Evolutionary conservation across 2,113 vertebrate species (phyloP), one percentile per base, ranked within the genome.

Genomic region (Burhinus oedicnemus): DNA sequence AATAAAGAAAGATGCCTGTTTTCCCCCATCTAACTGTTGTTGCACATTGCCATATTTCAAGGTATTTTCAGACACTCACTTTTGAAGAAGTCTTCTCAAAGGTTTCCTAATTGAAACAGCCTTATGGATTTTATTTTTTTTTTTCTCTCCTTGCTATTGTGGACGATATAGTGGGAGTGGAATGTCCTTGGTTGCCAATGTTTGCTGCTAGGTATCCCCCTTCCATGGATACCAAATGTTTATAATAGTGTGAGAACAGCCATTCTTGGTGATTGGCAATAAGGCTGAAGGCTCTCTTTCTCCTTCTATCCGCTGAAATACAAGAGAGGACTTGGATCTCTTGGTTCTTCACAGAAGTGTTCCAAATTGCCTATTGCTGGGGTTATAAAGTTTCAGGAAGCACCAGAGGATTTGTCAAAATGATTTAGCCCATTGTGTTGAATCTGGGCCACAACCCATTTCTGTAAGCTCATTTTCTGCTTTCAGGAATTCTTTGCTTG

Each of bases 211-310:
- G 95, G 91, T 96, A 83, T 96, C 87, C 94, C 87, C 94, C 95
- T 94, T 96, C 96, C 94, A 92, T 97, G 95, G 97, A 97, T 96
- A 97, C 97, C 87, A 85, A 90, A 80, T 94, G 95, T 96, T 97
- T 96, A 42, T 89, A 93, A 83, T 51, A 85, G 93, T 91, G 94
- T 94, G 91, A 90, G 96, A 96, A 93, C 62, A 80, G 95, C 78
- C 94, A 70, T 94, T 96, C 87, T 83, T 74, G 51, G 76, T 88
- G 95, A 23, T 60, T 90, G 94, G 82, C 95, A 88, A 4, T 66
- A 5, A 92, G 78, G 84, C 58, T 75, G 75, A 78, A 87, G 88
- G 42, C 71, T 90, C 72, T 65, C 54, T 84, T 95, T 94, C 77
- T 95, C 81, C 42, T 84, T 94, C 77, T 74, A 45, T 74, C 78